Evolutionary conservation across 1,140 invertebrate genomes (phyloP).

Genomic region (Trichonephila clavipes): DNA sequence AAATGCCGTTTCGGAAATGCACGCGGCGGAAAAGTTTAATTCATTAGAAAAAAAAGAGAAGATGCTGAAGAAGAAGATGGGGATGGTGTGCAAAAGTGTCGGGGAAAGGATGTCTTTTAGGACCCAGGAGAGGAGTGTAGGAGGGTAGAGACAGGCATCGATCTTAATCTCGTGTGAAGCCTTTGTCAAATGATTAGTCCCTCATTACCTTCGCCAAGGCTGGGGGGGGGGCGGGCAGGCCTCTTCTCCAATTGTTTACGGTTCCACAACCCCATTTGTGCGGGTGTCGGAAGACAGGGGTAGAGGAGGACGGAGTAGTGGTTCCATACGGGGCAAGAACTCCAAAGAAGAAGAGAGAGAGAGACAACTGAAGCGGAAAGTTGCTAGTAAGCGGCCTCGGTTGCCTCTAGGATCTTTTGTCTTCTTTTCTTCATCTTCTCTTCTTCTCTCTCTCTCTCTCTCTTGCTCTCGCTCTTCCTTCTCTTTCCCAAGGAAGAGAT

Average conservation of each 20-base stretch:
- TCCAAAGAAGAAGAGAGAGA: conserved; percentile 25
- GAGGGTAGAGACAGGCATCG: conserved; percentile 60
- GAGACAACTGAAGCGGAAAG: conserved; percentile 71
- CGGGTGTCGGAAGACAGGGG: conserved; percentile 72
- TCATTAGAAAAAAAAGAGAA: conserved; percentile 68
- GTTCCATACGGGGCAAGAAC: conserved; percentile 71
- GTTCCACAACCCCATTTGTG: conserved; percentile 76
- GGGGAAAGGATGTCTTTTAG: conserved; percentile 71
- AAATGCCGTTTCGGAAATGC: conserved; percentile 51
- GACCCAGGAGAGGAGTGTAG: conserved; percentile 25
- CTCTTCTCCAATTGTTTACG: conserved; percentile 75
- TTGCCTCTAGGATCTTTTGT: conserved; percentile 66
- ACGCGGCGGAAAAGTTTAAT: conserved; percentile 71
- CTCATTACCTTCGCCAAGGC: conserved; percentile 71
- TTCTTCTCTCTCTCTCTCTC: conserved; percentile 54
- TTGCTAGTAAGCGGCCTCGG: conserved; percentile 75
- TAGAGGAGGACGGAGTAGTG: background rate
- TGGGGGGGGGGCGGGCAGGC: background rate
- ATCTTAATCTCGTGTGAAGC: conserved; percentile 76
- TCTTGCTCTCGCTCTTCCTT: conserved; percentile 4
- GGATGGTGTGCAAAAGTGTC: conserved; percentile 55
- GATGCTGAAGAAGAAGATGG: background rate
- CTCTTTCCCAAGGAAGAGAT: conserved; percentile 56
- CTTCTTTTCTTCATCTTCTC: conserved; percentile 69
- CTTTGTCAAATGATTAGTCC: conserved; percentile 77